phyloP scores from a whole-genome alignment of 2,113 vertebrate genomes.

The Macrotus californicus region DNA sequence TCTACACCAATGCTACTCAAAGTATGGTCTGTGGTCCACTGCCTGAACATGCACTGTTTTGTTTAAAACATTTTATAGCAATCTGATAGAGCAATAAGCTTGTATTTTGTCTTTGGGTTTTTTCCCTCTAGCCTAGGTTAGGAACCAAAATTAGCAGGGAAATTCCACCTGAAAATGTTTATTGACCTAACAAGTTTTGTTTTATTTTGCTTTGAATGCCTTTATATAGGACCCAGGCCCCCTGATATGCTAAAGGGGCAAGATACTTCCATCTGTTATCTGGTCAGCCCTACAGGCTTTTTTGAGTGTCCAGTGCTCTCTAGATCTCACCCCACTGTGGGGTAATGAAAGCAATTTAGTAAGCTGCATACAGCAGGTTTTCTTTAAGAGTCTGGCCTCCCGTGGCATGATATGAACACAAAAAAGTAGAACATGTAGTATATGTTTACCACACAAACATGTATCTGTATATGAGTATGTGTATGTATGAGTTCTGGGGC shows the following conservation, averaged over 20 bases:
- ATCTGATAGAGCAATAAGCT: background rate
- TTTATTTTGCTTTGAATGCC: background rate
- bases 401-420: background rate
- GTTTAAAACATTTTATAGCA: background rate
- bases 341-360: constrained; percentile 7
- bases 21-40: background rate
- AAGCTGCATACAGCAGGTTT: background rate
- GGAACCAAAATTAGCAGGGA: background rate
- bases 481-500: background rate
- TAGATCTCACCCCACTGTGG: background rate
- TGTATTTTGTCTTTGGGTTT: background rate
- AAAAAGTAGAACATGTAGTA: background rate
- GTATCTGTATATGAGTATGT: background rate
- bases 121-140: background rate
- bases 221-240: background rate
- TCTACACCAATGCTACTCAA: background rate
- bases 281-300: background rate
- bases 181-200: background rate
- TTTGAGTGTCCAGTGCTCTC: background rate
- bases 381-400: background rate
- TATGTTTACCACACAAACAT: background rate
- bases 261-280: background rate
- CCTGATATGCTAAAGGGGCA: background rate
- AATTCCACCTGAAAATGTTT: constrained; percentile 21
- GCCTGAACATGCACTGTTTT: background rate